A percentile compares a stretch with the other conserved stretches of the same genome.
phyloP scores from a whole-genome alignment of 2,113 vertebrate genomes.

The Sprattus sprattus region DNA sequence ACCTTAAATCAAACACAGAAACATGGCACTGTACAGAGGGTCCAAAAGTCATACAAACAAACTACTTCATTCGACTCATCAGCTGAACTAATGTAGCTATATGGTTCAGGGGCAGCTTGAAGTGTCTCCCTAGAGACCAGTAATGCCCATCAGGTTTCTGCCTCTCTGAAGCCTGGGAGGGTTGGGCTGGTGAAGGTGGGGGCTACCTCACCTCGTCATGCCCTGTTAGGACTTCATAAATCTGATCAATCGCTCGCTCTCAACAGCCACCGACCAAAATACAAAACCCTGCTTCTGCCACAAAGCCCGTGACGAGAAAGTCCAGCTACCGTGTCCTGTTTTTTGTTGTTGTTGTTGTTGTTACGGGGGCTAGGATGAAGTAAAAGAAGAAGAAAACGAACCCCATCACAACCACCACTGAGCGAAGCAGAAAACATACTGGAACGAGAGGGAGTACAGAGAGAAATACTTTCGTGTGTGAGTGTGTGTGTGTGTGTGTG shows the following conservation, averaged over 20 bases:
- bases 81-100: neutral
- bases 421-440: slow-evolving; percentile 41
- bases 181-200: slow-evolving; percentile 15
- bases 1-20: neutral
- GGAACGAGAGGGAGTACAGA: slow-evolving; percentile 43
- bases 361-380: slow-evolving; percentile 41
- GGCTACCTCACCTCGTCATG: slow-evolving; percentile 58
- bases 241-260: slow-evolving; percentile 63
- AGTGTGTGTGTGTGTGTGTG: slow-evolving; percentile 16
- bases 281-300: slow-evolving; percentile 52
- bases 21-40: neutral
- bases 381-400: slow-evolving; percentile 30
- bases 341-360: slow-evolving; percentile 36
- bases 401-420: slow-evolving; percentile 36
- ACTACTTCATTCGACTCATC: neutral
- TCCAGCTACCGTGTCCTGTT: slow-evolving; percentile 61
- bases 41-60: neutral
- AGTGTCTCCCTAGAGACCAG: neutral
- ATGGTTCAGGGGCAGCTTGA: neutral
- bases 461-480: slow-evolving; percentile 28
- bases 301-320: slow-evolving; percentile 61
- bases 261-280: slow-evolving; percentile 36
- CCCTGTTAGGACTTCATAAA: slow-evolving; percentile 68
- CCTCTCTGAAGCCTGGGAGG: slow-evolving; percentile 12
- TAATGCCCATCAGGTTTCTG: slow-evolving; percentile 21